Base-by-base conservation (phyloP, 2,113 vertebrate genomes). In the Aegotheles bennettii region DNA sequence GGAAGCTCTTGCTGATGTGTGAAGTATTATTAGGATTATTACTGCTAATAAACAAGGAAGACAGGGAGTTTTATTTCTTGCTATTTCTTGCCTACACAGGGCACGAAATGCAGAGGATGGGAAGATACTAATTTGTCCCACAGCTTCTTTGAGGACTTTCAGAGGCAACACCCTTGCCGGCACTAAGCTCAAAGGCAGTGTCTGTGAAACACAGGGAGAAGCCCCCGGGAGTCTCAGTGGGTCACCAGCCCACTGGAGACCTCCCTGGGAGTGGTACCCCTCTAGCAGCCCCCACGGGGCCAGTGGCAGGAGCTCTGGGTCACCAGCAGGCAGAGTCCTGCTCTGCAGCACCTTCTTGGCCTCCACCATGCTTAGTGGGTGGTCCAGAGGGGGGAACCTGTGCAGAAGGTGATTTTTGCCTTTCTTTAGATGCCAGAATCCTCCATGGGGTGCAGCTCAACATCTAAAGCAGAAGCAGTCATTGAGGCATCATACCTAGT, bases 281-380 rank as follows among this genome's bases (percentile, higher is more conserved):
- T 24, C 9, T 9, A 5, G 12, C 24, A 95, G n/a, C 25, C 7
- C 16, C 15, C 16, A 11, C 0, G 0, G 21, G 23, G 16, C 25
- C 28, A 63, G 31, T 1, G 3, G n/a, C 50, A 73, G 43, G 51
- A 90, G 47, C 31, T 61, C 64, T 61, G 6, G 2, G 59, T 14
- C 36, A 36, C 70, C 0, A 0, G 25, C 0, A 0, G 43, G 7
- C 11, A 7, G 11, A 83, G 16, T 16, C 31, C 16, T 1, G 1
- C 42, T 84, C 74, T 82, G 23, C 43, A 56, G 48, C 25, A 42
- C 24, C 28, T 25, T 69, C 28, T 43, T 57, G 43, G 29, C 11
- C 40, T 83, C 45, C 25, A 51, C 29, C 7, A 3, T 0, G 0
- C 69, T 36, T 33, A 47, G 28, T 36, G 53, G 24, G 67, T 64